phyloP scores from a whole-genome alignment of 35 echinoderm and acorn worm genomes.

The Holothuria glaberrima region DNA sequence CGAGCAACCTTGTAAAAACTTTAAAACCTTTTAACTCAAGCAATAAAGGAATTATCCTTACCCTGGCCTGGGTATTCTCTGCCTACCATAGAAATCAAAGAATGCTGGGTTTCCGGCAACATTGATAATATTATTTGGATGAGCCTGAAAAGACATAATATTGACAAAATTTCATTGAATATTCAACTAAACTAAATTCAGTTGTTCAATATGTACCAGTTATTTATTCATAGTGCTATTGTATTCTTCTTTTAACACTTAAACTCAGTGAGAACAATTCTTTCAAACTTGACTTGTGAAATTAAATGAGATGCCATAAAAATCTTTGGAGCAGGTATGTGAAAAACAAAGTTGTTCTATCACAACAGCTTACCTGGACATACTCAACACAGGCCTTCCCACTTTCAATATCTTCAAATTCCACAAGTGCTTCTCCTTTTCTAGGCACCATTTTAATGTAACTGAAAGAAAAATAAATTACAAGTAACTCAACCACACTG shows the following conservation, averaged over 20 bases:
- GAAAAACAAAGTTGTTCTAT: too few relatives aligned
- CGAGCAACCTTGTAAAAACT: not conserved
- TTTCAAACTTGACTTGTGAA: too few relatives aligned
- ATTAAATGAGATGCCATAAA: too few relatives aligned
- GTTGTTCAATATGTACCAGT: too few relatives aligned
- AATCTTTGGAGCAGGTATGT: too few relatives aligned
- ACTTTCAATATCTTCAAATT: constrained; percentile 98
- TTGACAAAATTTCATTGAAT: not conserved
- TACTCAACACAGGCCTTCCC: constrained; percentile 95
- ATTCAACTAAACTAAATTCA: too few relatives aligned
- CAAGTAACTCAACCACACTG: not conserved
- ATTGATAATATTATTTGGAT: constrained; percentile 92
- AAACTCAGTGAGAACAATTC: too few relatives aligned
- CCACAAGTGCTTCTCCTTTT: constrained; percentile 86
- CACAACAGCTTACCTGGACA: constrained; percentile 56
- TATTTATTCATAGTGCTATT: too few relatives aligned
- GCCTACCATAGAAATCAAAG: constrained; percentile 88
- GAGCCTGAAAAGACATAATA: constrained; percentile 43
- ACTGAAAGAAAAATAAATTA: constrained; percentile 42
- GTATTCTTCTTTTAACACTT: too few relatives aligned
- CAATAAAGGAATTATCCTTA: constrained; percentile 27
- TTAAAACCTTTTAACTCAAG: too few relatives aligned
- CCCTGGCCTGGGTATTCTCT: constrained; percentile 90
- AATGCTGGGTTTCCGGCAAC: constrained; percentile 82
- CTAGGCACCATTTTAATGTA: constrained; percentile 86